Evolutionary conservation across 2,113 vertebrate species (phyloP), one percentile per base, ranked within the genome.

Genomic region (Oryzias woworae): DNA sequence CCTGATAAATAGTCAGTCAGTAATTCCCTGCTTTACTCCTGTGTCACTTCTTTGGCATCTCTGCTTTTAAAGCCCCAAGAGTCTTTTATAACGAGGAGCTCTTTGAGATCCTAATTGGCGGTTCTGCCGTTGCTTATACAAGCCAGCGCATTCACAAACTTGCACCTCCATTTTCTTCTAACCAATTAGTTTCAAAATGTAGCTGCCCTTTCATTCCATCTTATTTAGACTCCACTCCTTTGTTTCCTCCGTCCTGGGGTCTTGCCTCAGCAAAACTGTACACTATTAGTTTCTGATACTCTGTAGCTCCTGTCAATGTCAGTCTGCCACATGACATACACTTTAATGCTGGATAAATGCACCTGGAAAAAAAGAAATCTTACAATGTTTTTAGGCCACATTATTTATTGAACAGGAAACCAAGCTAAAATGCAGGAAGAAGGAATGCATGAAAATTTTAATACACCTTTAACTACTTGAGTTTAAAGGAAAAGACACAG

Each of bases 111-210:
- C 76, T 81, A 80, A 86, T 86, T 81, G 80, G 59, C 72, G 50
- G 48, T 59, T 80, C 70, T 74, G 61, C 58, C 67, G 60, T 64
- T 62, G 62, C 69, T 67, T 69, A 79, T 63, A 73, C 73, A 75
- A 60, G 41, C 67, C 49, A 42, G 23, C 56, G 43, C 46, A 48
- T 60, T 58, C 68, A 54, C 46, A 58, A 18, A 28, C 50, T 53
- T 71, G 59, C 77, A 80, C 64, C 60, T 64, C 55, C 67, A 56
- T 57, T 47, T 57, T 51, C 81, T 72, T 84, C 75, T 77, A 57
- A 67, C 86, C 81, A 86, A 88, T 86, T 86, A 84, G 58, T 71
- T 73, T 75, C 70, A 69, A 62, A 73, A 75, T 81, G 79, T 72
- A 73, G 51, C 52, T 55, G 43, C 16, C 52, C 22, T 78, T 64